Evolutionary conservation across 2,113 vertebrate genomes (phyloP), one percentile per base, ranked within the genome.

Genomic region (Lophotis ruficrista): DNA sequence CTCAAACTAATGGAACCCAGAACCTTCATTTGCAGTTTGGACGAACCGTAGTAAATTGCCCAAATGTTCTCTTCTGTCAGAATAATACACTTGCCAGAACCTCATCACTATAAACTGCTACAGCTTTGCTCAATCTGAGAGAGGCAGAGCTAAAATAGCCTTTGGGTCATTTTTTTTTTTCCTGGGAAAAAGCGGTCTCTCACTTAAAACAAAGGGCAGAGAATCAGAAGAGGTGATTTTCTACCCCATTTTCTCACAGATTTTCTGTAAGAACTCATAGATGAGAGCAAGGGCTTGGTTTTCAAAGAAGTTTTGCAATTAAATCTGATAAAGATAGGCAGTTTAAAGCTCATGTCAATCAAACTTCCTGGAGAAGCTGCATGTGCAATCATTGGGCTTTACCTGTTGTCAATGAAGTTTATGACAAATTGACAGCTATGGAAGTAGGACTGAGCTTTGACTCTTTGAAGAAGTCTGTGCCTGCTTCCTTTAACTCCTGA

Each of bases 1-100:
- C 68, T 76, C 48, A 30, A 65, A 15, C 8, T 9, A 33, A 69
- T 68, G 68, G 82, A 90, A 87, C 20, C 45, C 72, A 87, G 65
- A 89, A 84, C 61, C 53, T 71, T 93, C 71, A 93, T 84, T 85
- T 87, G 86, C 90, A 85, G 87, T 92, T 93, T 89, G 83, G 73
- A 87, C 65, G 87, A 94, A 61, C 80, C 16, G 13, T n/a, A 77
- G 75, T n/a, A 95, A 95, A 92, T 95, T 94, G 89, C 48, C 66
- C 94, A 84, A 75, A 75, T 89, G 85, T 77, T 94, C 65, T 86
- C 54, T 90, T 47, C 92, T 82, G 64, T 90, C 64, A 92, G 83
- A 96, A 94, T 78, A 91, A 94, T 47, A 71, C 64, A 90, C 80
- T 91, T 86, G 84, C 50, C 84, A 97, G 84, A 88, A 87, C 33